Percentiles rank a stretch among this genome's conserved stretches.
These are phyloP conservation scores for Palloptera scutellata DNA, from an alignment of 2,888 invertebrate species.

Conservation along the genomic window DNA sequence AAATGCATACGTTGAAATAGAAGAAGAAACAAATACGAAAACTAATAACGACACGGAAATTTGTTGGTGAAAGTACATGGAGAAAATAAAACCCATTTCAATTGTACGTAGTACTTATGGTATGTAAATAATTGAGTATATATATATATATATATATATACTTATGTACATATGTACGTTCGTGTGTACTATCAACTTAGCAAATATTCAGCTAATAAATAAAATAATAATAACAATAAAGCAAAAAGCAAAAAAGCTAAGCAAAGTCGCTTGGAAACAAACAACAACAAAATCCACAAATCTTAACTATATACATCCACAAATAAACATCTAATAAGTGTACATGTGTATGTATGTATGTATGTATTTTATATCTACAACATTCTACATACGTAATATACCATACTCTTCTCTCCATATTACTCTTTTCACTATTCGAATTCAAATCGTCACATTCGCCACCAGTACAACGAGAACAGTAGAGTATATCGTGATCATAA, in stretches of 20 bases:
- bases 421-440: too few species aligned
- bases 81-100: too few species aligned
- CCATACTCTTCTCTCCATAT: too few species aligned
- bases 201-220: not conserved
- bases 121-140: not conserved
- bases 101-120: too few species aligned
- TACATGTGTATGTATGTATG: not conserved
- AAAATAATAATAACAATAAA: constrained; percentile 21
- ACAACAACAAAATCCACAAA: constrained; percentile 17
- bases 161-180: constrained; percentile 5
- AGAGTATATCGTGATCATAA: too few species aligned
- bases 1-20: too few species aligned
- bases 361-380: not conserved
- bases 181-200: not conserved
- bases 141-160: constrained; percentile 11
- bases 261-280: constrained; percentile 13
- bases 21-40: too few species aligned
- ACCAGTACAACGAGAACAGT: too few species aligned
- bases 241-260: constrained; percentile 8
- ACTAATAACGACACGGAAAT: too few species aligned
- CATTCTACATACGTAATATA: not conserved
- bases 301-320: not conserved
- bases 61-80: too few species aligned
- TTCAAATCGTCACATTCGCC: too few species aligned
- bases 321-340: too few species aligned